Conservation (phyloP, 2,888 invertebrate genomes). For the Malacosoma neustria region DNA sequence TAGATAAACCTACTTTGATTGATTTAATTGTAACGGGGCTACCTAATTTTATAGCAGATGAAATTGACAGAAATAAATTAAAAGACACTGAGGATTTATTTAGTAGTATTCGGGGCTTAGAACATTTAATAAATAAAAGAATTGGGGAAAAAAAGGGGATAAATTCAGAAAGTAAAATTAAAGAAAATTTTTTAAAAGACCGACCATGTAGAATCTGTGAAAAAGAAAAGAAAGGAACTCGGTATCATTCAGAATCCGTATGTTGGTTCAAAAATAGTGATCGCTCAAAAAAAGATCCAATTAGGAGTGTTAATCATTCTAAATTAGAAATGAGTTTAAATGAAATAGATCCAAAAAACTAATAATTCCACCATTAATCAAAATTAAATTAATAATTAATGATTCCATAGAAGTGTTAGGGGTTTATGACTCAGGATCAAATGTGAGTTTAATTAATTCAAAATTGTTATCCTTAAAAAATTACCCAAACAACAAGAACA, state of each 20-base stretch:
- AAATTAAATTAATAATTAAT: constrained; percentile 7
- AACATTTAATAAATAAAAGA: constrained; percentile 7
- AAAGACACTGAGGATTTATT: constrained; percentile 10
- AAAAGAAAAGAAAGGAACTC: too few relatives aligned
- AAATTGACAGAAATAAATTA: constrained; percentile 8
- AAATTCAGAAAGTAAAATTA: too few relatives aligned
- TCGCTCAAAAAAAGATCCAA: too few relatives aligned
- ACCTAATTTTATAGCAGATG: constrained; percentile 9
- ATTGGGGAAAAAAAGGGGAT: too few relatives aligned
- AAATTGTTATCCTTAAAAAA: constrained; percentile 4
- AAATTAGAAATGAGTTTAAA: constrained; percentile 2
- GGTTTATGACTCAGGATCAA: constrained; percentile 10
- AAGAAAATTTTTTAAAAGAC: too few relatives aligned
- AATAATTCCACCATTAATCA: constrained; percentile 13
- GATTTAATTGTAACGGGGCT: constrained; percentile 10
- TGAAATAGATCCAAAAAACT: constrained; percentile 10
- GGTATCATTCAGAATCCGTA: too few relatives aligned
- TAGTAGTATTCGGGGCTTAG: constrained; percentile 8
- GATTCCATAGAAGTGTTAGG: constrained; percentile 2
- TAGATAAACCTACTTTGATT: constrained; percentile 9
- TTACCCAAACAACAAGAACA: neutral
- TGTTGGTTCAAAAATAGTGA: too few relatives aligned
- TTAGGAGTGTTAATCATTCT: constrained; percentile 3
- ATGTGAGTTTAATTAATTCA: constrained; percentile 8
- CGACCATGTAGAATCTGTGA: too few relatives aligned